Evolutionary conservation across 2,888 invertebrate species (phyloP), one percentile per base, ranked within the genome.

Genomic region (Trilocha varians): DNA sequence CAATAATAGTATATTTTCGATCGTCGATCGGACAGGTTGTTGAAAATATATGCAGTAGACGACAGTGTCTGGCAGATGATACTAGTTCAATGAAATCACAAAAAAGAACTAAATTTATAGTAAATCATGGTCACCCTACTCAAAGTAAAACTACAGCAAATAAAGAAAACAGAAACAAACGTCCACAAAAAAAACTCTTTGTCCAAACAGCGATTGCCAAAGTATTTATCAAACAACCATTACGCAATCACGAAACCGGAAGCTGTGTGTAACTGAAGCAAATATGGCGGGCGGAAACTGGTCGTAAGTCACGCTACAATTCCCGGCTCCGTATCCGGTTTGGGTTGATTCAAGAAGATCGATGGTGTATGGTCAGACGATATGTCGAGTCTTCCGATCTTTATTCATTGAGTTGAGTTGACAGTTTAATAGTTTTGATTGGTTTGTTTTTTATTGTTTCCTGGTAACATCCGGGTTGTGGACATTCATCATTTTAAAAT

Each of bases 271-370:
- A 70, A 75, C 72, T 70, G 74, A 73, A 71, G 78, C 75, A 80
- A 80, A 82, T 79, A 82, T 79, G 79, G 78, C 69, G 59, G 62
- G 55, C 77, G 80, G 82, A 80, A 67, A 80, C 64, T 70, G 74
- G 62, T 70, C 79, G 82, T 83, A 80, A 79, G 78, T 83, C 78
- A 82, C 78, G 79, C 78, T 75, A 59, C 70, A 67, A 69, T 69
- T 62, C 61, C 71, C 68, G 69, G 64, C 59, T 51, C 55, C 59
- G 59, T 70, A 70, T 79, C 79, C 80, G 71, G 71, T 45, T 49
- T 37, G 36, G 25, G 43, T 43, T 43, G 43, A 43, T 43, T 43
- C 43, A 43, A 40, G 40, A 37, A 36, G 41, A 15, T 36, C 15
- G 36, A 36, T 16, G 36, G 9, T 16, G 15, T 18, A 35, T 18